Percentiles rank a stretch among this genome's conserved stretches.
These are phyloP conservation scores for Liodrosophila aerea DNA, from an alignment of 2,888 invertebrate genomes.

Conservation along the genomic window DNA sequence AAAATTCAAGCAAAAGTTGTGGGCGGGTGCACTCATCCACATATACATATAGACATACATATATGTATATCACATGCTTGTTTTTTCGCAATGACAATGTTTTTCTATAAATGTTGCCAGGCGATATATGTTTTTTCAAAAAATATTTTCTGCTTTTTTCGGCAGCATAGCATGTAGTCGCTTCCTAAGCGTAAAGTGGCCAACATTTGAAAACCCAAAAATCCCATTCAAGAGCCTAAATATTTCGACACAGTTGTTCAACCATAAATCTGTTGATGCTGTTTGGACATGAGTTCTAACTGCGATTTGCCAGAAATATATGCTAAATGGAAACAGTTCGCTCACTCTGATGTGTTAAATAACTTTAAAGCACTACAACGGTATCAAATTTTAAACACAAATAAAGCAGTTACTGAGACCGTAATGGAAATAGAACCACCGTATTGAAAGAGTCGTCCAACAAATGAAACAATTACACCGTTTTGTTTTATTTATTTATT, in stretches of 20 bases:
- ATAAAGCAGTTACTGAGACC: too few relatives aligned
- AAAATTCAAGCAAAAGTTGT: conserved; percentile 40
- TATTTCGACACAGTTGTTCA: conserved; percentile 54
- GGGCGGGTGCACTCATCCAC: conserved; percentile 31
- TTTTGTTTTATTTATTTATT: too few relatives aligned
- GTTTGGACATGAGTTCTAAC: not conserved
- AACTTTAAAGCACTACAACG: too few relatives aligned
- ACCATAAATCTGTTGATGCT: conserved; percentile 49
- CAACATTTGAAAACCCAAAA: conserved; percentile 7
- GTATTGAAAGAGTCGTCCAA: too few relatives aligned
- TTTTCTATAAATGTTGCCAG: conserved; percentile 50
- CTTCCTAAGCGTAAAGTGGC: conserved; percentile 54
- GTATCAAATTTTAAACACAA: too few relatives aligned
- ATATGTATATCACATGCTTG: conserved; percentile 27
- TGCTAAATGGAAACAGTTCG: not conserved
- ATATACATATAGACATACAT: conserved; percentile 12
- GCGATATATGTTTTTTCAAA: conserved; percentile 19
- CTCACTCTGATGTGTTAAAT: too few relatives aligned
- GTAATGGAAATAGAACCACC: too few relatives aligned
- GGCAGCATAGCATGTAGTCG: conserved; percentile 44
- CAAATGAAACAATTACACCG: too few relatives aligned
- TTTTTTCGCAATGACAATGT: conserved; percentile 46
- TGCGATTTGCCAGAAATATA: conserved; percentile 20
- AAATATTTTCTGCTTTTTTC: conserved; percentile 16
- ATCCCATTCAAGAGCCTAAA: conserved; percentile 32